A percentile compares a stretch with the other conserved stretches of the same genome.
These are phyloP conservation scores for Phenacoccus solenopsis DNA, from an alignment of 1,140 invertebrate species.

Conservation along the genomic window DNA sequence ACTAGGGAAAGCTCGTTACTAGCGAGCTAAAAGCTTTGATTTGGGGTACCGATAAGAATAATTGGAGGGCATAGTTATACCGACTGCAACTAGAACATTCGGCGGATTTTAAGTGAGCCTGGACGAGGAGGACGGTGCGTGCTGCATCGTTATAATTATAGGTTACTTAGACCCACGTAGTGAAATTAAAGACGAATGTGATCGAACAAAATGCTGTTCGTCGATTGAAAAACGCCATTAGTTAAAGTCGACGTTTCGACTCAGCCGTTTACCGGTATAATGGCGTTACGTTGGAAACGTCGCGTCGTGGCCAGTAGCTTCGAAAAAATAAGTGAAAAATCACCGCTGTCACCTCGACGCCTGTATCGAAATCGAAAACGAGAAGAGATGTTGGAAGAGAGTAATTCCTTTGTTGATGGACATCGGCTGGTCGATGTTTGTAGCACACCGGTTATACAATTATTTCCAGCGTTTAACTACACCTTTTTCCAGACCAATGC, in stretches of 20 bases:
- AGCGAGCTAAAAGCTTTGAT: not conserved
- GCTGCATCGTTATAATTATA: not conserved
- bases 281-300: not conserved
- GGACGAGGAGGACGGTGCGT: not conserved
- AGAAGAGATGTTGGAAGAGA: not conserved
- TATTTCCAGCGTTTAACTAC: conserved; percentile 1
- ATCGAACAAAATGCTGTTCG: not conserved
- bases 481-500: not conserved
- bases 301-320: not conserved
- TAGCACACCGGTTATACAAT: not conserved
- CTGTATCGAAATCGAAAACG: not conserved
- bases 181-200: not conserved
- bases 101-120: not conserved
- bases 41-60: too few species aligned
- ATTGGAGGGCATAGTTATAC: too few species aligned
- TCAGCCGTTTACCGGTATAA: not conserved
- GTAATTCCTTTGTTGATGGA: not conserved
- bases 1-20: not conserved
- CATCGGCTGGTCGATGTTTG: not conserved
- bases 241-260: not conserved
- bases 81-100: not conserved
- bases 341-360: not conserved
- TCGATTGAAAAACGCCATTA: conserved; percentile 2
- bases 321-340: not conserved
- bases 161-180: not conserved